Base-by-base conservation (phyloP, 2,888 invertebrate species). In the Oscheius sp. region DNA sequence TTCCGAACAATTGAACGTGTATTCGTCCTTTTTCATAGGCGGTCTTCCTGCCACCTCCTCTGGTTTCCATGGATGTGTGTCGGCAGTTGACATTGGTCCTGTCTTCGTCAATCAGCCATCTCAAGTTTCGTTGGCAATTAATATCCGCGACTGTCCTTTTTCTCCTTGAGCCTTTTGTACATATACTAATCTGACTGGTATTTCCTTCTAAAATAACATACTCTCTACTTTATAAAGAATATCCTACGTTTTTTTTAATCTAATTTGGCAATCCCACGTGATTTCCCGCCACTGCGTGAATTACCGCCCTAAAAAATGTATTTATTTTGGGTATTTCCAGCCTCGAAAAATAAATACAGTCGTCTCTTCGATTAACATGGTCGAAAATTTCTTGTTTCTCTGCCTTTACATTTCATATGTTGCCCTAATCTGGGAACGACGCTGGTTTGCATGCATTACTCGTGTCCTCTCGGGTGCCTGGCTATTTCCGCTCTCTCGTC, bases 1-100 rank as follows among this genome's bases (percentile, higher is more conserved):
- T 9, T 70, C 74, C 8, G 77, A 78, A 44, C 77, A 78, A 49
- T 51, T 80, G 47, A 80, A 80, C 59, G 80, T 80, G 14, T 80
- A 80, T 56, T 45, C 62, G 8, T 68, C 75, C 44, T 61, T 80
- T n/a, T 76, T 62, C 51, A 65, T 80, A 22, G 80, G 80, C 73
- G n/a, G 62, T 67, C 20, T 22, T 2, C 45, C 47, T 4, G 32
- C 20, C 14, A 36, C 45, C 28, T 50, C 59, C 20, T 33, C 33
- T 26, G 77, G 77, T 49, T 38, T 77, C 26, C 49, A 68, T 24
- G 77, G 77, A 17, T 77, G 77, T 54, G 59, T 77, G 12, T 51
- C 68, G 28, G 66, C 70, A 17, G 12, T 73, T 4, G 67, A 73
- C 22, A 67, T 77, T 54, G 75, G 72, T 24, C 68, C 63, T 12